Percentiles rank a stretch among this genome's conserved stretches.
These are phyloP conservation scores for Caenorhabditis macrosperma DNA, from an alignment of 2,888 invertebrate species.

Conservation along the genomic window DNA sequence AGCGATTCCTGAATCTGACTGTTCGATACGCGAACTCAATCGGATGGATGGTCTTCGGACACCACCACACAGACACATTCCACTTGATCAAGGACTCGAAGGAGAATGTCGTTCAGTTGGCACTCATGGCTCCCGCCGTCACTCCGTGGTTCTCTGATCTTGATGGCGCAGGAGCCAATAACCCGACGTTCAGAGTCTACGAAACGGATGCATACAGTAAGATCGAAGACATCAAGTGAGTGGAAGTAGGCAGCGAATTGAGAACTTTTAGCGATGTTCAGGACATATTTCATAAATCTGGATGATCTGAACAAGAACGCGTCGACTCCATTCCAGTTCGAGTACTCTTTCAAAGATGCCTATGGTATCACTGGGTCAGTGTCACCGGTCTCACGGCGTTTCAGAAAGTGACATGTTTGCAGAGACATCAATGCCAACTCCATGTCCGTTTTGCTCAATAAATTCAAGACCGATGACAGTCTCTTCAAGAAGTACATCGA, in stretches of 20 bases:
- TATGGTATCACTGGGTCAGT: slow-evolving; percentile 63
- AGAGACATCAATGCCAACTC: slow-evolving; percentile 51
- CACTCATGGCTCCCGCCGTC: slow-evolving; percentile 90
- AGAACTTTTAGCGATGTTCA: slow-evolving; percentile 56
- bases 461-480: slow-evolving; percentile 60
- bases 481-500: slow-evolving; percentile 66
- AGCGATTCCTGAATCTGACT: slow-evolving; percentile 78
- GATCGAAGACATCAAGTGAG: slow-evolving; percentile 68
- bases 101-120: slow-evolving; percentile 82
- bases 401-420: background rate
- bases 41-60: slow-evolving; percentile 80
- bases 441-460: slow-evolving; percentile 55
- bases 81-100: slow-evolving; percentile 75
- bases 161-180: slow-evolving; percentile 80
- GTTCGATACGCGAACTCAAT: slow-evolving; percentile 79
- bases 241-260: background rate
- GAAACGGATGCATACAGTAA: slow-evolving; percentile 61
- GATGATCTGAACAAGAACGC: slow-evolving; percentile 69
- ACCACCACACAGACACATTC: slow-evolving; percentile 81
- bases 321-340: slow-evolving; percentile 62
- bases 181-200: slow-evolving; percentile 76
- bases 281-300: slow-evolving; percentile 75
- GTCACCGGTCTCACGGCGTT: too few species aligned
- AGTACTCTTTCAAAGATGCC: slow-evolving; percentile 73
- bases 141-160: slow-evolving; percentile 87